These are phyloP conservation scores for Drosophila gaucha DNA, from an alignment of 2,888 invertebrate species.

Conservation along the genomic window DNA sequence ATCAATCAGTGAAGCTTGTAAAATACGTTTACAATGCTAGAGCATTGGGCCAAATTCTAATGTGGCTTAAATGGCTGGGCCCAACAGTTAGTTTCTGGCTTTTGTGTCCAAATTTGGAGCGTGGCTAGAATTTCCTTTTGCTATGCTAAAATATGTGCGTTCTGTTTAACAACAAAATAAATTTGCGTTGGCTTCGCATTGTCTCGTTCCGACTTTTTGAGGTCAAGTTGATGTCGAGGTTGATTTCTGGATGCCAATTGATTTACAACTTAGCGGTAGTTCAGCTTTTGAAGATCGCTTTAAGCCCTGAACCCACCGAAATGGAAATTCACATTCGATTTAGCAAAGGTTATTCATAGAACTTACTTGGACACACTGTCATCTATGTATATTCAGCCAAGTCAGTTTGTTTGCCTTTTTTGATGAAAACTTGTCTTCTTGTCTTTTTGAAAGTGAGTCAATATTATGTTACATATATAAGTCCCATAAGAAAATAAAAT, in stretches of 20 bases:
- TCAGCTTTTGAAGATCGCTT: neutral
- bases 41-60: slow-evolving; percentile 23
- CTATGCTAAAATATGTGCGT: slow-evolving; percentile 52
- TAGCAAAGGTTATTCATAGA: no score
- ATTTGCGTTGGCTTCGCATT: slow-evolving; percentile 53
- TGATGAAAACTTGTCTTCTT: no score
- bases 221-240: slow-evolving; percentile 56
- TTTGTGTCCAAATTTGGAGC: slow-evolving; percentile 52
- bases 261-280: slow-evolving; percentile 56
- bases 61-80: slow-evolving; percentile 8
- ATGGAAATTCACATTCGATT: no score
- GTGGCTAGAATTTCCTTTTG: slow-evolving; percentile 31
- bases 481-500: no score
- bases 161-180: slow-evolving; percentile 47
- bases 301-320: neutral
- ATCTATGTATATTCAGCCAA: no score
- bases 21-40: slow-evolving; percentile 16
- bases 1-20: slow-evolving; percentile 53
- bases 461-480: no score
- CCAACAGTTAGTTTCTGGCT: slow-evolving; percentile 45
- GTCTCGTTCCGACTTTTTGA: slow-evolving; percentile 40
- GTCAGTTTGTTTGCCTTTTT: no score
- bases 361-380: no score
- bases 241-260: slow-evolving; percentile 36
- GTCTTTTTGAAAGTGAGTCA: no score